Percentiles rank a stretch among this genome's conserved stretches.
These are phyloP conservation scores for Leptatherina wallacei DNA, from an alignment of 2,797 vertebrate species.

Conservation along the genomic window DNA sequence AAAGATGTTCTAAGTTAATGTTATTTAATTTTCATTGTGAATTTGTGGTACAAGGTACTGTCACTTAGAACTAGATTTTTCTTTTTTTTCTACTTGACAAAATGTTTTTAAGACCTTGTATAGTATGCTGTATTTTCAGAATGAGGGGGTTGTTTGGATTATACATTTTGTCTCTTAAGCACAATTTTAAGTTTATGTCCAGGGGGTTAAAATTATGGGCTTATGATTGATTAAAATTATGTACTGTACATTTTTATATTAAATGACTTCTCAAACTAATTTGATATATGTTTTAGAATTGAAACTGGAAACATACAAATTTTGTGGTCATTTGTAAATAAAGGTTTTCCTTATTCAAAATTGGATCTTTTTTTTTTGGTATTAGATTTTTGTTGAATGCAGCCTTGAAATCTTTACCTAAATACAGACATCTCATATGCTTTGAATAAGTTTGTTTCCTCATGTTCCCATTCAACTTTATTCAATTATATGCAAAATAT, in stretches of 20 bases:
- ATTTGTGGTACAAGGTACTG: slow-evolving; percentile 86
- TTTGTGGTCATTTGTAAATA: slow-evolving; percentile 87
- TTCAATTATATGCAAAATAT: slow-evolving; percentile 29
- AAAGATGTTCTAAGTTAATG: slow-evolving; percentile 86
- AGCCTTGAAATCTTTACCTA: background rate
- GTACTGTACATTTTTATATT: slow-evolving; percentile 87
- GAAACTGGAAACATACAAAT: slow-evolving; percentile 84
- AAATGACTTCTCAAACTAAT: slow-evolving; percentile 85
- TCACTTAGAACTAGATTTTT: slow-evolving; percentile 77
- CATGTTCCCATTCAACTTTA: slow-evolving; percentile 2
- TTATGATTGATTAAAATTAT: slow-evolving; percentile 79
- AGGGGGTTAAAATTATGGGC: slow-evolving; percentile 88
- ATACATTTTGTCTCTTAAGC: slow-evolving; percentile 84
- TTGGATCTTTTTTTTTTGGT: background rate
- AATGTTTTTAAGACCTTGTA: slow-evolving; percentile 82
- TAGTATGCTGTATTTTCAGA: slow-evolving; percentile 86
- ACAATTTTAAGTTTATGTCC: slow-evolving; percentile 85
- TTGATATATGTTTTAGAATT: slow-evolving; percentile 85
- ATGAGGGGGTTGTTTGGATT: slow-evolving; percentile 81
- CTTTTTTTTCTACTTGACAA: slow-evolving; percentile 74
- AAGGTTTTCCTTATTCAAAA: slow-evolving; percentile 81
- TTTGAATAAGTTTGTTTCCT: background rate
- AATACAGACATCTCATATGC: too few relatives aligned
- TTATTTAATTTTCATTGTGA: slow-evolving; percentile 88
- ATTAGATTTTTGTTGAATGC: background rate